Percentiles rank a stretch among this genome's conserved stretches.
Evolutionary conservation across 2,797 vertebrate species (phyloP).

Genomic region (Pangasius djambal): DNA sequence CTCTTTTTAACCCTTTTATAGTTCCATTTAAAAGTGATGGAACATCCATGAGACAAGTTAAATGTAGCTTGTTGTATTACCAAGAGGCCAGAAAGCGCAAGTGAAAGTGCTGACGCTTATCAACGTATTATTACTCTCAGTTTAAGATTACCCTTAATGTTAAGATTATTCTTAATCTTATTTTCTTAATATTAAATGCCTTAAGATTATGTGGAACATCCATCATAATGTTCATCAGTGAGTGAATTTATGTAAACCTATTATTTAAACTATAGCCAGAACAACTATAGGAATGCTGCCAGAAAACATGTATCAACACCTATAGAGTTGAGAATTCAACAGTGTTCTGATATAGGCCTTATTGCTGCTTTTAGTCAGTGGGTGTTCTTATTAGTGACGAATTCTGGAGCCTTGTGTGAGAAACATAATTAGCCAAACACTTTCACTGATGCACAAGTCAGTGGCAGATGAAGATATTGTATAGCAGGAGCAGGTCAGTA

Average conservation of each 20-base stretch:
- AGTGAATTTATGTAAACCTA: not conserved
- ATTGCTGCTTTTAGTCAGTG: not conserved
- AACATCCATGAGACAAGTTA: too few relatives aligned
- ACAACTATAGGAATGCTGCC: not conserved
- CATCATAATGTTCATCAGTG: not conserved
- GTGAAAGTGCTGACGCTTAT: not conserved
- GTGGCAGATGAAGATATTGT: conserved; percentile 8
- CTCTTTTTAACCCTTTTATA: too few relatives aligned
- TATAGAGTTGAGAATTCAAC: not conserved
- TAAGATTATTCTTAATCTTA: not conserved
- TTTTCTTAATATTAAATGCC: not conserved
- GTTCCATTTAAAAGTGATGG: too few relatives aligned
- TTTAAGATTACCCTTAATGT: not conserved
- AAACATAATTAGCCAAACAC: not conserved
- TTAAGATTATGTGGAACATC: not conserved
- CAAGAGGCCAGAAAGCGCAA: too few relatives aligned
- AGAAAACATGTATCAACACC: not conserved
- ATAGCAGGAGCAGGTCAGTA: conserved; percentile 3
- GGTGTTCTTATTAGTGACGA: not conserved
- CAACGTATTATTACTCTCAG: not conserved
- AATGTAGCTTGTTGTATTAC: too few relatives aligned
- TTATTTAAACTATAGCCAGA: not conserved
- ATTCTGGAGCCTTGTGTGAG: conserved; percentile 1
- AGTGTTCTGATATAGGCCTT: not conserved
- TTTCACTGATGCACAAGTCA: not conserved